phyloP scores from a whole-genome alignment of 2,113 vertebrate species.

The Otolemur garnettii region DNA sequence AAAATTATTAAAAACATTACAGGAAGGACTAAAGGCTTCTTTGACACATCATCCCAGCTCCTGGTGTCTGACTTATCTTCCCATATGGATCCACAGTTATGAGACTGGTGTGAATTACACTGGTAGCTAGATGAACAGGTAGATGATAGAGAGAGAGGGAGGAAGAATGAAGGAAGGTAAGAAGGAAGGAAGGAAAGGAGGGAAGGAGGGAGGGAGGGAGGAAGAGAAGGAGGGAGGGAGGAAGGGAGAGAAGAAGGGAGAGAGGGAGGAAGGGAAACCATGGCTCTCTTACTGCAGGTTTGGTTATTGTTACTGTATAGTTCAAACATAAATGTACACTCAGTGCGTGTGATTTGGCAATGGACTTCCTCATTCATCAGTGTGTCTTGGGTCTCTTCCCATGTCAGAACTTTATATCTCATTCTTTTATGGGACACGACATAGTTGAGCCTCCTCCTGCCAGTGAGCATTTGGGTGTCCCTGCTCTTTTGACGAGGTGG shows the following conservation, averaged over 20 bases:
- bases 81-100: neutral
- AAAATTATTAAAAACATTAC: neutral
- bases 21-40: slow-evolving; percentile 1
- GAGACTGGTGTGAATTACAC: slow-evolving; percentile 19
- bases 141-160: neutral
- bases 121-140: neutral
- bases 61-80: neutral
- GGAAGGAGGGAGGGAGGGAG: neutral
- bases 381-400: neutral
- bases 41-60: neutral
- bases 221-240: neutral
- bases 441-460: neutral
- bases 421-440: neutral
- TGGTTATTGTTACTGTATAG: neutral
- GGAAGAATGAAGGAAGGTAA: neutral
- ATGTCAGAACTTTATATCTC: neutral
- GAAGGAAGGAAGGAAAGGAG: no score
- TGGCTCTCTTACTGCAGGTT: neutral
- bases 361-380: neutral
- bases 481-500: neutral
- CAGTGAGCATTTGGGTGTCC: no score
- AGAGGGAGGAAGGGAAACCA: neutral
- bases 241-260: neutral
- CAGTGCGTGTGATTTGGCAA: neutral
- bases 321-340: neutral